A percentile compares a stretch with the other conserved stretches of the same genome.
Evolutionary conservation across 2,888 invertebrate genomes (phyloP).

Genomic region (Stenurella melanura): DNA sequence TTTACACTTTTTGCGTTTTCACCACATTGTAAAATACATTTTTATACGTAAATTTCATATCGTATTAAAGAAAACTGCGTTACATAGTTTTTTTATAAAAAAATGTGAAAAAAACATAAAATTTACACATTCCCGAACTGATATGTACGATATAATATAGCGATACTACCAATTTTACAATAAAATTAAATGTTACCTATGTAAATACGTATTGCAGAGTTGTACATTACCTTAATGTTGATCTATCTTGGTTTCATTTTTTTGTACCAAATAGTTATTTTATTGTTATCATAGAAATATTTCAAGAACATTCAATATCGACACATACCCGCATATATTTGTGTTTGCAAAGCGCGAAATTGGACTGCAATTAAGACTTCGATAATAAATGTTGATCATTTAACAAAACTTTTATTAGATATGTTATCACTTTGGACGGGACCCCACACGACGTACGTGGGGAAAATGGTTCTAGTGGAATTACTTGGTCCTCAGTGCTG

Average conservation of each 20-base stretch:
- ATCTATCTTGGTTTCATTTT: neutral
- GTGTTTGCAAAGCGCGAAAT: no score
- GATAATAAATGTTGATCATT: no score
- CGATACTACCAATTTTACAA: conserved; percentile 16
- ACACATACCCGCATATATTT: neutral
- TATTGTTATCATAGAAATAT: conserved; percentile 1
- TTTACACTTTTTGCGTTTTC: neutral
- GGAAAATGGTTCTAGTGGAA: no score
- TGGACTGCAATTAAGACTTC: neutral
- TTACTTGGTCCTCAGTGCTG: no score
- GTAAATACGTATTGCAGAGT: conserved; percentile 22
- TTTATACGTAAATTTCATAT: neutral
- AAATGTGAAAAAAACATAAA: neutral
- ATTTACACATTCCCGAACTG: conserved; percentile 20
- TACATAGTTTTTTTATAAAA: conserved; percentile 16
- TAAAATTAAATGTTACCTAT: conserved; percentile 19
- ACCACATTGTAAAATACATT: neutral
- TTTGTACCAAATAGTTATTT: conserved; percentile 15
- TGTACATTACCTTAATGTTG: conserved; percentile 20
- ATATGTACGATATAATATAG: conserved; percentile 12
- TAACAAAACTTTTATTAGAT: no score
- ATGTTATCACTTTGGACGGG: no score
- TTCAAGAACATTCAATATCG: conserved; percentile 21
- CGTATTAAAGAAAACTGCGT: conserved; percentile 5
- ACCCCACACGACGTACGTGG: no score